A percentile compares a stretch with the other conserved stretches of the same genome.
Evolutionary conservation across 2,113 vertebrate genomes (phyloP).

Genomic region (Mastomys natalensis): DNA sequence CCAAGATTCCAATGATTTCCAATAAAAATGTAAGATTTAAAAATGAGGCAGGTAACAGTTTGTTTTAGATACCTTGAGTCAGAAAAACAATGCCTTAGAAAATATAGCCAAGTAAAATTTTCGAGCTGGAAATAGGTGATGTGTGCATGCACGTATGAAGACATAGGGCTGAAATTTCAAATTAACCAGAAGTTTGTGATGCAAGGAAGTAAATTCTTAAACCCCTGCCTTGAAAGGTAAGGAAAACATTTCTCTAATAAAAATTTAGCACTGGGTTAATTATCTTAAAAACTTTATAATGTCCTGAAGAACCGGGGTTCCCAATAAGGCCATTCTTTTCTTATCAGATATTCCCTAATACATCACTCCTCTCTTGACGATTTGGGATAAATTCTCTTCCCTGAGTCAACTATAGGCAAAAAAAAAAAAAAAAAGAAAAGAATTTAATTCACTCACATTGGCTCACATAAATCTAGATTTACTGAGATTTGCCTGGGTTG

Average conservation of each 20-base stretch:
- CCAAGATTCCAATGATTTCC: slow-evolving; percentile 14
- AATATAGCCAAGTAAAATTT: neutral
- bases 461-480: neutral
- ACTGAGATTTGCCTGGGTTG: neutral
- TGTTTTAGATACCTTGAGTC: neutral
- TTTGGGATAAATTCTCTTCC: slow-evolving; percentile 16
- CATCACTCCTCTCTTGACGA: neutral
- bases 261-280: neutral
- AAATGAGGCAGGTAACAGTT: neutral
- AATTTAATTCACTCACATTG: neutral
- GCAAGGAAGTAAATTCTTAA: slow-evolving; percentile 38
- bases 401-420: neutral
- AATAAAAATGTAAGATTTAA: slow-evolving; percentile 18
- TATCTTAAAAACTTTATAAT: neutral
- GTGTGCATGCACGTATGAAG: neutral
- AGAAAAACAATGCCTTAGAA: slow-evolving; percentile 8
- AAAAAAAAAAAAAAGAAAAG: slow-evolving; percentile 52
- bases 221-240: neutral
- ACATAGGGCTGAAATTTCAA: neutral
- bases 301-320: neutral
- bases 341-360: neutral
- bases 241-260: neutral
- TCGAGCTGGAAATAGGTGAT: neutral
- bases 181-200: neutral
- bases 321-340: neutral